phyloP scores from a whole-genome alignment of 2,797 vertebrate genomes.

The Choloepus didactylus region DNA sequence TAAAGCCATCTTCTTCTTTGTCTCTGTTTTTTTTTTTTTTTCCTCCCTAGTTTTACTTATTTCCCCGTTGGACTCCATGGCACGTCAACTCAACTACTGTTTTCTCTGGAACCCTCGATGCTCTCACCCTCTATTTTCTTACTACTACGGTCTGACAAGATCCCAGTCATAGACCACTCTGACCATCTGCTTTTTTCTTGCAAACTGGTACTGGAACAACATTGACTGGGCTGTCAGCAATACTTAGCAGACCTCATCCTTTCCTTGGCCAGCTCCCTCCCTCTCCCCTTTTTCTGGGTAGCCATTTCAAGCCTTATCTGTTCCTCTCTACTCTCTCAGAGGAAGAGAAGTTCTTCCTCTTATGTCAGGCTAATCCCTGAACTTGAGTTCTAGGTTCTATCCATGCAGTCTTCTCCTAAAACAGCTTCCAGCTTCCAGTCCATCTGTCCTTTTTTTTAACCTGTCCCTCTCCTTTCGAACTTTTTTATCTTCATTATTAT shows the following conservation, averaged over 20 bases:
- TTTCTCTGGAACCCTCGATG: no score
- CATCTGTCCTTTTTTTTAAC: background rate
- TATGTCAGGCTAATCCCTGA: background rate
- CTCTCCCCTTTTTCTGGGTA: background rate
- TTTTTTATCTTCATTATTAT: no score
- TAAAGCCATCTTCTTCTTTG: no score
- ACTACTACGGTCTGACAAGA: background rate
- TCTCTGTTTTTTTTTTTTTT: no score
- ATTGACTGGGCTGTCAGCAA: background rate
- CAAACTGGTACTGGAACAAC: background rate
- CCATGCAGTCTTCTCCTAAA: background rate
- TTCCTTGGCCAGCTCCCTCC: background rate
- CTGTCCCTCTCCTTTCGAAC: background rate
- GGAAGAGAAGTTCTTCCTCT: background rate
- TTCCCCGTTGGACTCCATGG: no score
- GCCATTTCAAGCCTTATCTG: background rate
- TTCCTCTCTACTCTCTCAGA: background rate
- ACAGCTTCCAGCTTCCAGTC: background rate
- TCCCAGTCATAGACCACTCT: background rate
- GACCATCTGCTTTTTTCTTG: background rate
- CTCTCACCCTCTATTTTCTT: background rate
- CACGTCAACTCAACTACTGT: no score
- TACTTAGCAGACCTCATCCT: background rate
- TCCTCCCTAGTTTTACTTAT: no score
- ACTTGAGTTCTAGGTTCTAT: background rate